Evolutionary conservation across 2,113 vertebrate genomes (phyloP), one percentile per base, ranked within the genome.

Genomic region (Lepisosteus oculatus): DNA sequence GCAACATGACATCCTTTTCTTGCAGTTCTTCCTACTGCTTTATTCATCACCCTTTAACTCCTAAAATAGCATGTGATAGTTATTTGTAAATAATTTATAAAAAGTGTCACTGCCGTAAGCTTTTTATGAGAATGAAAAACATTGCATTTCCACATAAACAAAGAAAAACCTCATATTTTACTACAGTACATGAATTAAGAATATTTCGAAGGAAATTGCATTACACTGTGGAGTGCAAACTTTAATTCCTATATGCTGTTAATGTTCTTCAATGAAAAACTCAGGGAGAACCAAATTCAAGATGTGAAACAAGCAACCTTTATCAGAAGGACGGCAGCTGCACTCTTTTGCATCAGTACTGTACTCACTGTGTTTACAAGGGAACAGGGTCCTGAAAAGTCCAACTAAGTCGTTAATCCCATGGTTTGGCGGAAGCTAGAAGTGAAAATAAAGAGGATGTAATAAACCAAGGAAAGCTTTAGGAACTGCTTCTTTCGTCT

Each of bases 401-500:
- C 80, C 68, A 55, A 74, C 72, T 72, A 77, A 80, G 76, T 65
- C 65, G 67, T 80, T 83, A 82, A 83, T 81, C 79, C 71, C 61
- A 13, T 68, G 74, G 74, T 77, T 81, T 85, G 80, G 78, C 71
- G 7, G 65, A 85, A 77, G 70, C 78, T 83, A 51, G 64, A 69
- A 67, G 70, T 74, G 66, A 80, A 78, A 70, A 68, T 71, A 77
- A 75, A 84, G 81, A 72, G 69, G 84, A 70, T 85, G 80, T 83
- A 88, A 85, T 89, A 86, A 86, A 81, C 61, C 70, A 47, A 67
- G 85, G 80, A 78, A 89, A 85, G 90, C 89, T 84, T 79, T 84
- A 90, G 88, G 86, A 93, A 89, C 85, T 83, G 85, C 81, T 90
- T 82, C 86, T 80, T 82, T 85, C 12, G 13, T 79, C 66, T 74